A percentile compares a stretch with the other conserved stretches of the same genome.
Evolutionary conservation across 2,113 vertebrate genomes (phyloP).

Genomic region (Saguinus midas): DNA sequence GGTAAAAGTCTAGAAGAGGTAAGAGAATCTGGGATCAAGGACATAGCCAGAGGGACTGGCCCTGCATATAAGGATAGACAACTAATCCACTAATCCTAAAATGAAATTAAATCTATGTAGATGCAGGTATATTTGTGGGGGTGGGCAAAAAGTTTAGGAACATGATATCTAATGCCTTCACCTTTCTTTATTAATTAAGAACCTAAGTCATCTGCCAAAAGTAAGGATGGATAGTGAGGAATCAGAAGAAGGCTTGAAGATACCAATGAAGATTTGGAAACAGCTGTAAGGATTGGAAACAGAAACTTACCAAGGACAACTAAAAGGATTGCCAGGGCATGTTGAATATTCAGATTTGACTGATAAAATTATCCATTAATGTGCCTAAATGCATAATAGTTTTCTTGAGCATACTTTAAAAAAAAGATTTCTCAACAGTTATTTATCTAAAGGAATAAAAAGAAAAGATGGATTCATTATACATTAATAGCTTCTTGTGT

Average conservation of each 20-base stretch:
- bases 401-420: background rate
- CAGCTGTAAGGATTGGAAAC: background rate
- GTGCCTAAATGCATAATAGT: background rate
- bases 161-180: background rate
- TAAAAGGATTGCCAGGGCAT: background rate
- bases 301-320: background rate
- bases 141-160: background rate
- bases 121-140: background rate
- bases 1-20: background rate
- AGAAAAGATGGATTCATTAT: background rate
- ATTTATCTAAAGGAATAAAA: conserved; percentile 11
- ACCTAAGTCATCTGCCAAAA: background rate
- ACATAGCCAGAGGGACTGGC: background rate
- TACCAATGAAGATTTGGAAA: background rate
- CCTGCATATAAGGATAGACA: background rate
- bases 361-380: background rate
- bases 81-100: background rate
- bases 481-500: background rate
- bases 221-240: background rate
- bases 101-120: background rate
- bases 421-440: conserved; percentile 9
- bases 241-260: background rate
- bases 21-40: background rate
- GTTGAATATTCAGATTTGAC: background rate
- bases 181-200: background rate